Conservation (phyloP, 2,797 vertebrate genomes). For the Chromobotia macracanthus region DNA sequence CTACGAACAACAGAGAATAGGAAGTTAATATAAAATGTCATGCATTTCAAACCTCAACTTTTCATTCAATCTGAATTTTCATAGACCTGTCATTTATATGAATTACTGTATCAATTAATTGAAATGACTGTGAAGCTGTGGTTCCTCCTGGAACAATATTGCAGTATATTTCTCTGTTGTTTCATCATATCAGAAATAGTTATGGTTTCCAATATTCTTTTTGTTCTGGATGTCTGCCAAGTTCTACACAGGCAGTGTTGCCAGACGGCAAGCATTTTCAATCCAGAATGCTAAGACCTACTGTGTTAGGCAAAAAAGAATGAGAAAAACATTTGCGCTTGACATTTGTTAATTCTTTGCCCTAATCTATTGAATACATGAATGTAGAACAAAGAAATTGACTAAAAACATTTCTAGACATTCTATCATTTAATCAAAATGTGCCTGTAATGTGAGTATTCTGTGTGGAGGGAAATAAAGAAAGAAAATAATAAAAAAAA, state of each 20-base stretch:
- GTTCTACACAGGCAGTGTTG: conserved; percentile 47
- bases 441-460: background rate
- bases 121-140: conserved; percentile 50
- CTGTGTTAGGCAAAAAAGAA: conserved; percentile 29
- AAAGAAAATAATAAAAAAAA: background rate
- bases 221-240: conserved; percentile 59
- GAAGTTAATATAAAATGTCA: conserved; percentile 58
- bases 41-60: conserved; percentile 43
- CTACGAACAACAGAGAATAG: conserved; percentile 52
- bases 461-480: background rate
- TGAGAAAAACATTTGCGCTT: conserved; percentile 29
- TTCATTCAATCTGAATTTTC: conserved; percentile 41
- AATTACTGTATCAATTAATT: conserved; percentile 62
- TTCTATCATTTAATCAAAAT: background rate
- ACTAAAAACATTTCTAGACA: conserved; percentile 15
- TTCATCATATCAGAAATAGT: conserved; percentile 63
- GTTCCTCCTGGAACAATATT: conserved; percentile 55
- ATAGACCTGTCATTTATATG: conserved; percentile 51
- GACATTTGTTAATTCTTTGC: conserved; percentile 41
- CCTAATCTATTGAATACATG: conserved; percentile 42
- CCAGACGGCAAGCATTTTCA: conserved; percentile 50
- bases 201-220: conserved; percentile 57
- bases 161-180: conserved; percentile 61
- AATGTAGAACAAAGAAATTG: conserved; percentile 23
- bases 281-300: conserved; percentile 35